Base-by-base conservation (phyloP, 2,888 invertebrate species). In the Empis stercorea region DNA sequence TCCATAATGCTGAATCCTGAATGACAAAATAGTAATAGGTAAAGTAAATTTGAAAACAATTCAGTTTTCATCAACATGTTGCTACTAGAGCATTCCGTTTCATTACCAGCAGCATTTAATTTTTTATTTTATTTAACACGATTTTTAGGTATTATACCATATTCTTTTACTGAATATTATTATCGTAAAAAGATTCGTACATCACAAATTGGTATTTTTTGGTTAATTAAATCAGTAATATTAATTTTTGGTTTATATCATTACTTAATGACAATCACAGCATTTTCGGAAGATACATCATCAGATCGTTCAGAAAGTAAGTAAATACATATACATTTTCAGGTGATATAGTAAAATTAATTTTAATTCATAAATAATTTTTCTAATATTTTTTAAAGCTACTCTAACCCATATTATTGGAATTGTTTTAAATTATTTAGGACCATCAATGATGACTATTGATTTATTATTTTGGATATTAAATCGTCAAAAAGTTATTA, bases 341-440 rank as follows among this genome's bases (percentile, higher is more conserved):
- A n/a, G n/a, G n/a, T 36, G 9, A 14, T 13, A 14, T 14, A 36
- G 1, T 3, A 36, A 36, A 14, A 14, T 36, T 36, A n/a, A n/a
- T n/a, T 34, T 13, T n/a, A 15, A 17, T 10, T 38, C 16, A 38
- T 14, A 14, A 6, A 27, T 27, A 7, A 20, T 20, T 27, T 27
- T 27, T 27, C 9, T 9, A 37, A 10, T 40, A 27, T 41, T 14
- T 15, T 14, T 51, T 44, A 4, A 27, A 66, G 69, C 64, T 42
- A 64, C 70, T 9, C 51, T 70, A 16, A 70, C 69, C 7, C 62
- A 62, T 45, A 68, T 67, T 0, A 69, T 70, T 57, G 67, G 68
- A 10, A 48, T 69, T 3, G 68, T 69, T 51, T 54, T 70, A 30
- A 65, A 64, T 16, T 69, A 70, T 47, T 64, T 70, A 49, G 65